Base-by-base conservation (phyloP, 2,888 invertebrate genomes). In the Agonopterix subpropinquella region DNA sequence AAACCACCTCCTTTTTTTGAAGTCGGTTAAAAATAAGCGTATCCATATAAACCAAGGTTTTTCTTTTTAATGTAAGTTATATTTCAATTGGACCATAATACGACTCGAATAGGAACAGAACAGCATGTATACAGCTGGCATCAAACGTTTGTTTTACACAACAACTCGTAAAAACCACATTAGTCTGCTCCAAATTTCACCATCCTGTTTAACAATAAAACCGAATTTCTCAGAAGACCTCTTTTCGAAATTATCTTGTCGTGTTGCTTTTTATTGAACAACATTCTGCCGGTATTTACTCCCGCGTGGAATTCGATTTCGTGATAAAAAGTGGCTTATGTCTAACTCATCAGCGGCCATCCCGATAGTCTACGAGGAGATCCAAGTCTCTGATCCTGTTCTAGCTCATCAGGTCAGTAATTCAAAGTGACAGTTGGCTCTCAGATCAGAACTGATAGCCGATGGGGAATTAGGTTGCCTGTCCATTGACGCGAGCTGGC, bases 151-250 rank as follows among this genome's bases (percentile, higher is more conserved):
- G 64, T 70, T 66, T 70, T 68, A 66, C 68, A 70, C 65, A 70
- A 59, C 50, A 52, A 65, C 66, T 77, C 80, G 77, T 82, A 82
- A 82, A 80, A 80, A 72, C 67, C 64, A 66, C 78, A 77, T 79
- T 75, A 77, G 65, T 57, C 58, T 57, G 67, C 61, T 65, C 76
- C 56, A 66, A 72, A 77, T 77, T 69, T 59, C 51, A 47, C 57
- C 58, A 57, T 55, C 63, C 65, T 64, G 58, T 62, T 28, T 5
- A 28, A 28, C 28, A 28, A 28, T 28, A 28, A 28, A 28, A 28
- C 28, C 39, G 8, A 9, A 39, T 42, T 42, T 42, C 42, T 41
- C 11, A 11, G 13, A 42, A 42, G 10, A n/a, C 9, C 10, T 39
- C 39, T 39, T 39, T 39, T n/a, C n/a, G 39, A n/a, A 39, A 39